phyloP scores from a whole-genome alignment of 1,140 invertebrate genomes.

The Ridgeia piscesae region DNA sequence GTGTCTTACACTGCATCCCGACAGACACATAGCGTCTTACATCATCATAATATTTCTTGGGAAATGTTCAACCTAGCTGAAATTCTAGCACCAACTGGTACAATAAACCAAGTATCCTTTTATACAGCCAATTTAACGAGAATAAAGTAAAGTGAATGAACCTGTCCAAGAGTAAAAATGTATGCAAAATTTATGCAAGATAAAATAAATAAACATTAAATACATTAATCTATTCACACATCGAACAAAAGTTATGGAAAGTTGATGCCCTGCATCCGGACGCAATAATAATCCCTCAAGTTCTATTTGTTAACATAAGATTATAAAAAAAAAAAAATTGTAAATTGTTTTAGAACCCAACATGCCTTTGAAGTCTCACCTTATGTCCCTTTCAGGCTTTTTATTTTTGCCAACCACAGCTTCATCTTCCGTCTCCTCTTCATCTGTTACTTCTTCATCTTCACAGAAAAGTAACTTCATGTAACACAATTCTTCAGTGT shows the following conservation, averaged over 20 bases:
- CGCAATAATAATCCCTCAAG: background rate
- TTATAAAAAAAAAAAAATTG: background rate
- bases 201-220: too few relatives aligned
- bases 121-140: too few relatives aligned
- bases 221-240: background rate
- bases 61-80: too few relatives aligned
- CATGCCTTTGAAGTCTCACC: background rate
- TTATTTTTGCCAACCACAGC: background rate
- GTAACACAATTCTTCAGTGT: background rate
- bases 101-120: too few relatives aligned
- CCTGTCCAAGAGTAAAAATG: too few relatives aligned
- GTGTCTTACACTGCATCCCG: too few relatives aligned
- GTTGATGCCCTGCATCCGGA: background rate
- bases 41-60: too few relatives aligned
- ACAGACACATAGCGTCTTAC: too few relatives aligned
- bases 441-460: background rate
- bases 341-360: background rate
- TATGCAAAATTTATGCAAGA: too few relatives aligned
- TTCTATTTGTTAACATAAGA: background rate
- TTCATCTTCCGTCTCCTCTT: background rate
- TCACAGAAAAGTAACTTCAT: background rate
- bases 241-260: background rate
- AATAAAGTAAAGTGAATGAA: too few relatives aligned
- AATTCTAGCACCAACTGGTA: too few relatives aligned
- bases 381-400: background rate